A percentile compares a stretch with the other conserved stretches of the same genome.
These are phyloP conservation scores for Melanotaenia trifasciata DNA, from an alignment of 2,797 vertebrate genomes.

Conservation along the genomic window DNA sequence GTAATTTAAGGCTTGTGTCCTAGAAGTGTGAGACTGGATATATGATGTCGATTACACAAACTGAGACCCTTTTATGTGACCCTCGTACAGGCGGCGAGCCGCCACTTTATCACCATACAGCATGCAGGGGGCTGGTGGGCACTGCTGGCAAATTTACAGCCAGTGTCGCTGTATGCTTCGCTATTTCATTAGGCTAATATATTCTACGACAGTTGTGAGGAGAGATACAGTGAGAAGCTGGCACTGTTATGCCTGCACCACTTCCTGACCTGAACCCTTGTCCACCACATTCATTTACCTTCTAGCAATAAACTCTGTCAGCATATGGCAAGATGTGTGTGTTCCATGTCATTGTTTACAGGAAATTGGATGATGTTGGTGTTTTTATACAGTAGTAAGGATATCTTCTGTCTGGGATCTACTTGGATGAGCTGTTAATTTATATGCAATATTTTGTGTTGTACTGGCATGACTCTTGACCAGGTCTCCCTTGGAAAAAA, in stretches of 20 bases:
- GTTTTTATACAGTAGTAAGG: constrained; percentile 41
- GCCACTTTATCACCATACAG: constrained; percentile 70
- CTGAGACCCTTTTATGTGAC: constrained; percentile 77
- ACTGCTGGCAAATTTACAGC: constrained; percentile 64
- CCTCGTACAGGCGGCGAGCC: constrained; percentile 55
- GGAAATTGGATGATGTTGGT: constrained; percentile 18
- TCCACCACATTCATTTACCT: constrained; percentile 57
- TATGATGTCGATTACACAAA: constrained; percentile 77
- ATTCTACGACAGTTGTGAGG: constrained; percentile 67
- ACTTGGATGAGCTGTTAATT: constrained; percentile 56
- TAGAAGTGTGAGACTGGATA: constrained; percentile 70
- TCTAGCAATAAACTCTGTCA: constrained; percentile 41
- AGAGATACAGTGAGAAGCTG: constrained; percentile 39
- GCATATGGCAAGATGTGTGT: constrained; percentile 44
- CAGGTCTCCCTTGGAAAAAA: no score
- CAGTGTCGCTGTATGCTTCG: constrained; percentile 47
- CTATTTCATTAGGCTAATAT: constrained; percentile 83
- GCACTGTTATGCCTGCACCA: constrained; percentile 60
- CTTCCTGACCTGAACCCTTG: constrained; percentile 66
- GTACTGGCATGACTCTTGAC: no score
- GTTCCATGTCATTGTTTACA: constrained; percentile 47
- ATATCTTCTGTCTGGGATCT: constrained; percentile 39
- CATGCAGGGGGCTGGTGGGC: constrained; percentile 41
- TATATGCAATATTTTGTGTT: constrained; percentile 28
- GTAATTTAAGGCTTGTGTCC: constrained; percentile 69